phyloP scores from a whole-genome alignment of 2,888 invertebrate genomes.

The Himalopsyche japonica region DNA sequence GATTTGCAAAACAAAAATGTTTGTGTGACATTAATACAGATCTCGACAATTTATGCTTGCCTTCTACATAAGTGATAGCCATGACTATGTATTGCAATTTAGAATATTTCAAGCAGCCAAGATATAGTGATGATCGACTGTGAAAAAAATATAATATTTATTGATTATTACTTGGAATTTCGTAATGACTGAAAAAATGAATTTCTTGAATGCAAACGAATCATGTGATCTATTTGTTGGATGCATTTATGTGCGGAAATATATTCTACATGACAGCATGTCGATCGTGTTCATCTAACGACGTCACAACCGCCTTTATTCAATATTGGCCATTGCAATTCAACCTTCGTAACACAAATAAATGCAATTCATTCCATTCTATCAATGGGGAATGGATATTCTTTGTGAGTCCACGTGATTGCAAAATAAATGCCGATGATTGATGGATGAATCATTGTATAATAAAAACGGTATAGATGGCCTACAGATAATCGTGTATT shows the following conservation, averaged over 20 bases:
- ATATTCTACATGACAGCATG: not conserved
- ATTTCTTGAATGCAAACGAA: too few species aligned
- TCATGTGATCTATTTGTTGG: not conserved
- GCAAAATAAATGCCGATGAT: not conserved
- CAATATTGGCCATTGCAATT: not conserved
- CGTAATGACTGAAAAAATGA: too few species aligned
- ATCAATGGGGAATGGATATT: not conserved
- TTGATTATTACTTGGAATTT: too few species aligned
- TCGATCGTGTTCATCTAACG: not conserved
- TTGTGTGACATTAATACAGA: too few species aligned
- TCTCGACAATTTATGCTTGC: too few species aligned
- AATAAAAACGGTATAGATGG: not conserved
- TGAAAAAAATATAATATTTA: too few species aligned
- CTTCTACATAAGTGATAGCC: too few species aligned
- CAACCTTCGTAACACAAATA: not conserved
- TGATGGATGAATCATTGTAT: not conserved
- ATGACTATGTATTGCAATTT: too few species aligned
- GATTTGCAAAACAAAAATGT: too few species aligned
- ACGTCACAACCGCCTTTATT: not conserved
- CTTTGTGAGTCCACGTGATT: not conserved
- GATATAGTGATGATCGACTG: too few species aligned
- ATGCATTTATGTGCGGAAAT: not conserved
- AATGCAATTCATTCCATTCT: not conserved
- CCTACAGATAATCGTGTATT: too few species aligned
- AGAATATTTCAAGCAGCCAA: too few species aligned